phyloP scores from a whole-genome alignment of 2,113 vertebrate genomes.

The Archilochus colubris region DNA sequence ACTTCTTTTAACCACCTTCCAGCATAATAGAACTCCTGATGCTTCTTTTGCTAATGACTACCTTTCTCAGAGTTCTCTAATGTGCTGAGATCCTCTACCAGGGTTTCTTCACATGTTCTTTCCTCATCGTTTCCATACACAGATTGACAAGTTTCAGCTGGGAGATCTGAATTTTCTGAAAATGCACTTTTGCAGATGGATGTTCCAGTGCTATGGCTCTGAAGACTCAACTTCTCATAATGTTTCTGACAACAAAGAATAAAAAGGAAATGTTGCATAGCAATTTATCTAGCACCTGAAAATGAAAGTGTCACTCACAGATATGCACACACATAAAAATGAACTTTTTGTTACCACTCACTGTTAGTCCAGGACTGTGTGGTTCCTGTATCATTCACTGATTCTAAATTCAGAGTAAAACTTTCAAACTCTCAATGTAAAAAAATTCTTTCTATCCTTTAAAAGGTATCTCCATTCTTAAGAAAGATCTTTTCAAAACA shows the following conservation, averaged over 20 bases:
- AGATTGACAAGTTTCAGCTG: constrained; percentile 23
- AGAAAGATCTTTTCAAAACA: not conserved
- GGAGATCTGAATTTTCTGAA: constrained; percentile 52
- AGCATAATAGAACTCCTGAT: not conserved
- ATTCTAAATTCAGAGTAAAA: not conserved
- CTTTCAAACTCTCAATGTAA: not conserved
- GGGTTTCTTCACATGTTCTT: constrained; percentile 39
- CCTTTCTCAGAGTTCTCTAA: constrained; percentile 70
- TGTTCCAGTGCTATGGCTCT: constrained; percentile 57
- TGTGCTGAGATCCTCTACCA: constrained; percentile 56
- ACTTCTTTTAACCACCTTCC: not conserved
- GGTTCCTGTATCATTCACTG: not conserved
- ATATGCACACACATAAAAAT: not conserved
- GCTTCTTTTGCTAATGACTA: not conserved
- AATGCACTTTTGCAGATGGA: constrained; percentile 66
- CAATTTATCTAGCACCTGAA: not conserved
- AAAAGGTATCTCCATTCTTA: not conserved
- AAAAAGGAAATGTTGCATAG: not conserved
- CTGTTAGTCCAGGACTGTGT: not conserved
- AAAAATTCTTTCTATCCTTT: not conserved
- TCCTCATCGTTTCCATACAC: constrained; percentile 50
- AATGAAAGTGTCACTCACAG: not conserved
- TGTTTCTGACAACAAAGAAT: constrained; percentile 59
- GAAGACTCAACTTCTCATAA: constrained; percentile 63
- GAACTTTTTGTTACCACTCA: not conserved